Evolutionary conservation across 2,797 vertebrate species (phyloP), one percentile per base, ranked within the genome.

Genomic region (Melanogrammus aeglefinus): DNA sequence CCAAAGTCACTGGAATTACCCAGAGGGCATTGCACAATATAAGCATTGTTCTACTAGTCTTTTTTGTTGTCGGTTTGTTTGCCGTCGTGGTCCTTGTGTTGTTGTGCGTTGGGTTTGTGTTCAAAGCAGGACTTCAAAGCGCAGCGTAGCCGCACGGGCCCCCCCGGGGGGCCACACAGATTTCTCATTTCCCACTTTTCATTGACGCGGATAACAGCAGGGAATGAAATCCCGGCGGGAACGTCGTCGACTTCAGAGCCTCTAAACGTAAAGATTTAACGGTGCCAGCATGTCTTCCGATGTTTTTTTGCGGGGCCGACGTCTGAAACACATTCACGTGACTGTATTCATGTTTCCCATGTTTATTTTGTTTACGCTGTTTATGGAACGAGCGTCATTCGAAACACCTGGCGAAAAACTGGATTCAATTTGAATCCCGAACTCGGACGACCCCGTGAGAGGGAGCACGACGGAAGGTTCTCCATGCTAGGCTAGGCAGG

Each of bases 181-280:
- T 36, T 73, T 87, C 84, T 91, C 82, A 90, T 90, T 90, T 90
- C 86, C 84, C 80, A 81, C 8, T 76, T 88, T 89, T 86, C 82
- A 89, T 75, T 82, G 84, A 88, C 88, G 83, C 72, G 77, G 71
- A 90, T 90, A 88, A 89, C 81, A 77, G 84, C 76, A 18, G 83
- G 47, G 72, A 10, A 86, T 74, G 38, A 74, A 39, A 39, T 18
- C 33, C 7, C 18, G 3, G 8, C 83, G 79, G 21, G 84, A 85
- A 84, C 27, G 74, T 38, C 82, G 69, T 79, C 72, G 41, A 80
- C 78, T 29, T 70, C 73, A 27, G 72, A 74, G 72, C 57, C 72
- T 16, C 44, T 57, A 57, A 57, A 7, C n/a, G 51, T 57, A n/a
- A 57, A 57, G 51, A 57, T 57, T n/a, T 57, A 57, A 57, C 51